A percentile compares a stretch with the other conserved stretches of the same genome.
Conservation (phyloP, 1,140 invertebrate genomes). For the Palaemon carinicauda region DNA sequence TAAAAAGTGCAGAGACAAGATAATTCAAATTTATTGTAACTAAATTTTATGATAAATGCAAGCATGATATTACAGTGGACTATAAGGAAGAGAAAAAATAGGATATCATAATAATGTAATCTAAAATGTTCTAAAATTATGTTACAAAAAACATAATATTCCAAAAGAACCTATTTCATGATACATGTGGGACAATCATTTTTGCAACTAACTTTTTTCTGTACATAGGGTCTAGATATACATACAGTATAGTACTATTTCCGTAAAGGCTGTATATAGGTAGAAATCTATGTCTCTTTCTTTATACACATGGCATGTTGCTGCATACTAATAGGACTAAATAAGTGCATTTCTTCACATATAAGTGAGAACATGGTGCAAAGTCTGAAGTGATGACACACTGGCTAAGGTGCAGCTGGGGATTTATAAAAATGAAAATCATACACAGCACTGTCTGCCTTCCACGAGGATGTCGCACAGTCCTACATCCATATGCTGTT, state of each 20-base stretch:
- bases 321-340: neutral
- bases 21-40: neutral
- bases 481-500: neutral
- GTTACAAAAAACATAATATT: neutral
- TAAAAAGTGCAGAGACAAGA: neutral
- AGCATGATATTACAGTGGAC: neutral
- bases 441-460: constrained; percentile 25
- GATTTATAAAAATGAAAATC: constrained; percentile 21
- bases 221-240: constrained; percentile 24
- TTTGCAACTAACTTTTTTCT: neutral
- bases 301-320: constrained; percentile 18
- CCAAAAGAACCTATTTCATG: no score
- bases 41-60: neutral
- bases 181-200: neutral
- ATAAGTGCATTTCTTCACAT: constrained; percentile 14
- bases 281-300: constrained; percentile 27
- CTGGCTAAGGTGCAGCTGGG: constrained; percentile 41
- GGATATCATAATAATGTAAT: neutral
- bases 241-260: constrained; percentile 11
- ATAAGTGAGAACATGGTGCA: constrained; percentile 24
- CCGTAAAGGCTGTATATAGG: constrained; percentile 17
- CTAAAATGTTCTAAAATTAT: neutral
- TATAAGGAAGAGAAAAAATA: neutral
- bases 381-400: neutral
- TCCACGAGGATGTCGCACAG: constrained; percentile 7